A percentile compares a stretch with the other conserved stretches of the same genome.
Conservation (phyloP, 2,888 invertebrate species). For the Lacanobia wlatinum region DNA sequence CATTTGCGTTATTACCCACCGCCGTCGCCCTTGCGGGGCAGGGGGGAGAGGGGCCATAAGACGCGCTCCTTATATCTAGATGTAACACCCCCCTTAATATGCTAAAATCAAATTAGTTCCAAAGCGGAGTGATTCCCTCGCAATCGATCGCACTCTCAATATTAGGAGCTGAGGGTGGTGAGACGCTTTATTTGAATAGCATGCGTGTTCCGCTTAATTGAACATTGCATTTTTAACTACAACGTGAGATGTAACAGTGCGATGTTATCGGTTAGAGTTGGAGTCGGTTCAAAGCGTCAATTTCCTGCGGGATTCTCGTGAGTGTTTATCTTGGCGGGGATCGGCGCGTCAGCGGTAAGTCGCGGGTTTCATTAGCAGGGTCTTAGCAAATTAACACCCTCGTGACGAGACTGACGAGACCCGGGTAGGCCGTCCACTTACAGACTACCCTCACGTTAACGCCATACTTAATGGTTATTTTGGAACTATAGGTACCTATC, state of each 20-base stretch:
- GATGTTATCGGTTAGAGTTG: conserved; percentile 78
- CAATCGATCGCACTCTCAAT: conserved; percentile 87
- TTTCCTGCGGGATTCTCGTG: conserved; percentile 87
- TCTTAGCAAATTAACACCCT: conserved; percentile 90
- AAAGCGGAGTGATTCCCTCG: conserved; percentile 88
- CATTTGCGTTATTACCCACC: conserved; percentile 89
- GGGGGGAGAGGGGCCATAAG: conserved; percentile 80
- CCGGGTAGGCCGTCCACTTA: conserved; percentile 65
- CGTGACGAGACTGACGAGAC: conserved; percentile 77
- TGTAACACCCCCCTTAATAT: conserved; percentile 89
- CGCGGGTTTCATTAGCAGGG: conserved; percentile 88
- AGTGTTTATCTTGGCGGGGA: conserved; percentile 83
- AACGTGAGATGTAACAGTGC: conserved; percentile 67
- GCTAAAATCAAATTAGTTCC: conserved; percentile 91
- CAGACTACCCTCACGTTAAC: conserved; percentile 76
- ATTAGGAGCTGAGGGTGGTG: conserved; percentile 79
- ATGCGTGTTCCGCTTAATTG: conserved; percentile 76
- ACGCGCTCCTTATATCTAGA: conserved; percentile 89
- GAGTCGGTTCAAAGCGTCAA: conserved; percentile 84
- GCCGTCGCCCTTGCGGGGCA: conserved; percentile 64
- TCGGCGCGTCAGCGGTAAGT: conserved; percentile 84
- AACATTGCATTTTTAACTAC: conserved; percentile 67
- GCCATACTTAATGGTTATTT: conserved; percentile 80
- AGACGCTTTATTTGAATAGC: conserved; percentile 76
- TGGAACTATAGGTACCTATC: conserved; percentile 64